Base-by-base conservation (phyloP, 1,140 invertebrate species). In the Halictus rubicundus region DNA sequence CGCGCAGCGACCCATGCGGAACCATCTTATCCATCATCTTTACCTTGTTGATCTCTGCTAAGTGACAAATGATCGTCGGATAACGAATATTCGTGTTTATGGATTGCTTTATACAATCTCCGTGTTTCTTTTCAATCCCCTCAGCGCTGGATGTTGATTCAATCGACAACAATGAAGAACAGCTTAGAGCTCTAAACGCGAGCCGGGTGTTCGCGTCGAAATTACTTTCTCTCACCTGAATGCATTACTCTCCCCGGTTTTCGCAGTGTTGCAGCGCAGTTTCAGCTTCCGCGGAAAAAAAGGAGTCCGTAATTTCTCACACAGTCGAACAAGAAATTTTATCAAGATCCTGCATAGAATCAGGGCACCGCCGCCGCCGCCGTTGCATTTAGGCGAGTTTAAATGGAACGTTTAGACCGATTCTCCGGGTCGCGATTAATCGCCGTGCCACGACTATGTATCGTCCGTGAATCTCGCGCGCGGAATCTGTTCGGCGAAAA, bases 21-120 rank as follows among this genome's bases (percentile, higher is more conserved):
- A 57, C 21, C n/a, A n/a, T n/a, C 54, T 57, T 57, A n/a, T n/a
- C 21, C 54, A 57, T 57, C 54, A n/a, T 57, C 54, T 57, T 57
- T n/a, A 57, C 54, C n/a, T 9, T 7, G 54, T 21, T 57, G n/a
- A 57, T 57, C 54, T n/a, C 6, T 9, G 6, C 54, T 9, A 9
- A n/a, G 54, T 57, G 54, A 57, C 54, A 21, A 57, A 57, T 8
- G 54, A 57, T n/a, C 54, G 54, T 9, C 7, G 21, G 1, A n/a
- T n/a, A 9, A 57, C 54, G 4, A 57, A 52, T 21, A 52, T 21
- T 5, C 49, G 3, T 7, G 49, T 21, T 52, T 52, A 21, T 52
- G 19, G 49, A 52, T 52, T 52, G 16, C 49, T 19, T 52, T 4
- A 19, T 6, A 52, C 3, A 16, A 52, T 21, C 49, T 16, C 8